Conservation (phyloP, 2,888 invertebrate species). For the Orchesella flavescens region DNA sequence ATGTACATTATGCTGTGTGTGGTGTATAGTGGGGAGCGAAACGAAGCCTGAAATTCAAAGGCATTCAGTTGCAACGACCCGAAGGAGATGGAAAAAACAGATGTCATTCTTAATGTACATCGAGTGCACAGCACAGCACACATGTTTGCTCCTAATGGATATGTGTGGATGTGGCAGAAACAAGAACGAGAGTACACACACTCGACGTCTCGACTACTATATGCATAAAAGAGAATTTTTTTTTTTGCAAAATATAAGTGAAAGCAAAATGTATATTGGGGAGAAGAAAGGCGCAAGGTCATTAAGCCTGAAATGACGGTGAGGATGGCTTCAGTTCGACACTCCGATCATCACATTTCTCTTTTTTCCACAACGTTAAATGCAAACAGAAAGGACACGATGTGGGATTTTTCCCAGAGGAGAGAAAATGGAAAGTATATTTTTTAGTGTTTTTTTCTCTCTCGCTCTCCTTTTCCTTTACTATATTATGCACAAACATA, state of each 20-base stretch:
- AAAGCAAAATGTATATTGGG: not conserved
- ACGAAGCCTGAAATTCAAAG: conserved; percentile 58
- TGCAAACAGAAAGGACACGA: not conserved
- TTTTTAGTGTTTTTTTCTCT: too few relatives aligned
- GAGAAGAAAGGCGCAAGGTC: conserved; percentile 30
- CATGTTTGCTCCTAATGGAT: conserved; percentile 14
- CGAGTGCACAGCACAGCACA: conserved; percentile 20
- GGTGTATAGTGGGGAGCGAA: conserved; percentile 1
- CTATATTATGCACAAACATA: not conserved
- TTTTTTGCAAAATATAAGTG: conserved; percentile 5
- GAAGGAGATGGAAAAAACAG: conserved; percentile 35
- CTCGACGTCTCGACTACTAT: not conserved
- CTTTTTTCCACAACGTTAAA: conserved; percentile 21
- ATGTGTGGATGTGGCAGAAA: conserved; percentile 8
- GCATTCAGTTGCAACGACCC: conserved; percentile 44
- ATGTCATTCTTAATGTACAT: conserved; percentile 50
- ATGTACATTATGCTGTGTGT: too few relatives aligned
- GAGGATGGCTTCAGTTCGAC: conserved; percentile 19
- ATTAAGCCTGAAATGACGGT: conserved; percentile 35
- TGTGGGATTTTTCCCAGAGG: not conserved
- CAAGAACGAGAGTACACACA: not conserved
- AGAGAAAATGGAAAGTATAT: not conserved
- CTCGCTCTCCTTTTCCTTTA: too few relatives aligned
- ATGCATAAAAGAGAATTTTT: not conserved
- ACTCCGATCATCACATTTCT: conserved; percentile 15